Percentiles rank a stretch among this genome's conserved stretches.
Conservation (phyloP, 2,113 vertebrate species). For the Okapia johnstoni region DNA sequence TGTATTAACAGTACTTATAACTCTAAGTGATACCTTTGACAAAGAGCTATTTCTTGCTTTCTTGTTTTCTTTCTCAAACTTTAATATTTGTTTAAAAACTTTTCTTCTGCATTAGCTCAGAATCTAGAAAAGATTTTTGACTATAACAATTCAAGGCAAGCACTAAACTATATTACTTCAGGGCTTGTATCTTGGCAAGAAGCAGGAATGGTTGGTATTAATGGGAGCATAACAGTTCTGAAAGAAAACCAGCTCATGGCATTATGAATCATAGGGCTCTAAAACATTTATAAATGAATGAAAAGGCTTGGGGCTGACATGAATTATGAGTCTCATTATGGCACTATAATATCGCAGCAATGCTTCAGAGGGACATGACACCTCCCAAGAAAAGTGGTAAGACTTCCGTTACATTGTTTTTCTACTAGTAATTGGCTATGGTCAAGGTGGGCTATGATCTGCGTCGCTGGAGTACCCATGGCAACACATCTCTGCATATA, state of each 20-base stretch:
- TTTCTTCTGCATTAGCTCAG: not conserved
- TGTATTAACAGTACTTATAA: not conserved
- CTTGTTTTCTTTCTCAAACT: not conserved
- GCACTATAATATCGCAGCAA: slow-evolving; percentile 52
- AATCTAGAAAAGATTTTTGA: not conserved
- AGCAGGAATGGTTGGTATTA: slow-evolving; percentile 51
- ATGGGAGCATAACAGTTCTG: slow-evolving; percentile 32
- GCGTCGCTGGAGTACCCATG: not conserved
- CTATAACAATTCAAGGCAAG: not conserved
- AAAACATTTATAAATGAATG: slow-evolving; percentile 73
- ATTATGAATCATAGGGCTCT: slow-evolving; percentile 63
- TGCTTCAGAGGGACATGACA: slow-evolving; percentile 27
- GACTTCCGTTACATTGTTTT: slow-evolving; percentile 52
- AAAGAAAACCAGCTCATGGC: slow-evolving; percentile 52
- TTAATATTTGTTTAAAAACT: slow-evolving; percentile 20
- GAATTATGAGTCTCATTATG: slow-evolving; percentile 70
- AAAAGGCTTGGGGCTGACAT: slow-evolving; percentile 62
- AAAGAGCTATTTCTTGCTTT: not conserved
- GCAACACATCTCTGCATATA: not conserved
- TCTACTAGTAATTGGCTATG: slow-evolving; percentile 5
- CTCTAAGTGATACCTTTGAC: not conserved
- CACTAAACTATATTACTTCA: slow-evolving; percentile 42
- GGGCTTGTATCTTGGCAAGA: slow-evolving; percentile 45
- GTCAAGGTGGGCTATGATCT: slow-evolving; percentile 16
- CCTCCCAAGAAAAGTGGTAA: slow-evolving; percentile 42